phyloP scores from a whole-genome alignment of 2,888 invertebrate species.

The Mythimna lalbum region DNA sequence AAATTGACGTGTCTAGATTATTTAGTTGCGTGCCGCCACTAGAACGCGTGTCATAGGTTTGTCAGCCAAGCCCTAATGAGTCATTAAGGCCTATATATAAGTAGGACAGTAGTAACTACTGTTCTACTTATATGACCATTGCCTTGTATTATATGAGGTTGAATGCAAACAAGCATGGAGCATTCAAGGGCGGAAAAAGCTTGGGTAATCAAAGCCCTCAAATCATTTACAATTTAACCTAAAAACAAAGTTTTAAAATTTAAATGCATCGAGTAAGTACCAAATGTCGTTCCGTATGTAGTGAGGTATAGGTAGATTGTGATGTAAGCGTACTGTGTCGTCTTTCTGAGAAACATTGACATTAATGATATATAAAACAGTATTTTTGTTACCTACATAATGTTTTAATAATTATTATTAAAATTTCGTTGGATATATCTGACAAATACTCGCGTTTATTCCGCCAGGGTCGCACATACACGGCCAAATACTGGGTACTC shows the following conservation, averaged over 20 bases:
- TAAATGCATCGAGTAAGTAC: neutral
- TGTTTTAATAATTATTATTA: too few relatives aligned
- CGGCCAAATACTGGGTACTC: too few relatives aligned
- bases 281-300: conserved; percentile 22
- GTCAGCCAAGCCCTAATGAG: neutral
- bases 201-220: neutral
- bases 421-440: too few relatives aligned
- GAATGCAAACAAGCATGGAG: too few relatives aligned
- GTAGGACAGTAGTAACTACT: neutral
- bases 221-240: neutral
- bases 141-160: neutral
- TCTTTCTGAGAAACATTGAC: conserved; percentile 41
- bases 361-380: conserved; percentile 5
- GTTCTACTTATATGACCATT: neutral
- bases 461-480: too few relatives aligned
- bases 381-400: neutral
- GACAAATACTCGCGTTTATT: too few relatives aligned
- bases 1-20: too few relatives aligned
- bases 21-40: neutral
- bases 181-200: neutral
- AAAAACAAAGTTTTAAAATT: neutral
- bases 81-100: neutral
- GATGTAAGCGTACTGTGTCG: conserved; percentile 56
- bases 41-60: neutral
- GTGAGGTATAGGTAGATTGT: conserved; percentile 36